Conservation (phyloP, 2,888 invertebrate genomes). For the Eretmocerus hayati region DNA sequence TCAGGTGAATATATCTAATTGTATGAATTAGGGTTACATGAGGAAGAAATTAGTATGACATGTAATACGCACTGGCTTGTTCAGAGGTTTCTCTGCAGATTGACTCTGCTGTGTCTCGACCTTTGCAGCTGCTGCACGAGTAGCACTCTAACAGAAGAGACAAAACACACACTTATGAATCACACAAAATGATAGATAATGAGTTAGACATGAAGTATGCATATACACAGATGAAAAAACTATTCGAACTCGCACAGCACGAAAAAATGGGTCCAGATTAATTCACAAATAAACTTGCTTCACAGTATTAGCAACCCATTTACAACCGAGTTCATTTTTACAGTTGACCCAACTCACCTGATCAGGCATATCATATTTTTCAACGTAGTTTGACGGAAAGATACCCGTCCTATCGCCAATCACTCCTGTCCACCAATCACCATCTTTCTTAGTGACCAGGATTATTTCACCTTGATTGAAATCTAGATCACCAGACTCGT, state of each 20-base stretch:
- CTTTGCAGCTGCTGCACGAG: slow-evolving; percentile 5
- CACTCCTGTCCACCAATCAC: slow-evolving; percentile 98
- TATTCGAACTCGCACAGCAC: slow-evolving; percentile 1
- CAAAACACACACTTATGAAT: no score
- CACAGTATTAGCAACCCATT: no score
- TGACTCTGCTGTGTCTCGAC: slow-evolving; percentile 7
- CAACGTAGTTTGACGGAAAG: slow-evolving; percentile 96
- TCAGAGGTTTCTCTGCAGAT: slow-evolving; percentile 9
- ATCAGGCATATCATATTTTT: slow-evolving; percentile 54
- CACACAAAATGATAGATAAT: no score
- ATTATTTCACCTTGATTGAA: slow-evolving; percentile 84
- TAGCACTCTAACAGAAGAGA: no score
- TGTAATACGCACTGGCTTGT: slow-evolving; percentile 19
- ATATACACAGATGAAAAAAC: no score
- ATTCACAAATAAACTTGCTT: no score
- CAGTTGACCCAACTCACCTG: slow-evolving; percentile 36
- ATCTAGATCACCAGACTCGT: slow-evolving; percentile 83
- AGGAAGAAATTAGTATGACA: no score
- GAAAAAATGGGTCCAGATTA: no score
- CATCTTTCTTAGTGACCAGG: slow-evolving; percentile 79
- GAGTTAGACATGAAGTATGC: no score
- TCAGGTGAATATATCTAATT: no score
- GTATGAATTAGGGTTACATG: no score
- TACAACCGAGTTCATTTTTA: no score
- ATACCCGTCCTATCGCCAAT: slow-evolving; percentile 79